These are phyloP conservation scores for Megaustenia siamemsis DNA, from an alignment of 2,888 invertebrate species.

Conservation along the genomic window DNA sequence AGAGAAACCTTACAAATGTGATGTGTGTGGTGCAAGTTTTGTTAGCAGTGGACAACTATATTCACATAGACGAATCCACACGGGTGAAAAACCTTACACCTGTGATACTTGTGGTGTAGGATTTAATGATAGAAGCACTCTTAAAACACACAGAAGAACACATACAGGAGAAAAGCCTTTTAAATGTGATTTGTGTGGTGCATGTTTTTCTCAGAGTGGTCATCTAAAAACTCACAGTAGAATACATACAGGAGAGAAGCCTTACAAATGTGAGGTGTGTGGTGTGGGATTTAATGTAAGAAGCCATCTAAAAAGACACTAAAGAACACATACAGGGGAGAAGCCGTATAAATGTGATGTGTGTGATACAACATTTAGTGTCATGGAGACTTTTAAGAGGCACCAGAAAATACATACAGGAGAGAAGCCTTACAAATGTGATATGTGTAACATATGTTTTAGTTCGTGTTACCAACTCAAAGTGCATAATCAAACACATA, in stretches of 20 bases:
- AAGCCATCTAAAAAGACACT: not conserved
- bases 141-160: slow-evolving; percentile 6
- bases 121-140: slow-evolving; percentile 6
- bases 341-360: slow-evolving; percentile 14
- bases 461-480: not conserved
- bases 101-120: too few relatives aligned
- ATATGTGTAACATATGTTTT: not conserved
- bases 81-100: too few relatives aligned
- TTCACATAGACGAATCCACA: too few relatives aligned
- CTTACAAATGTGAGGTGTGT: slow-evolving; percentile 36
- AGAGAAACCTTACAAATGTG: too few relatives aligned
- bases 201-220: slow-evolving; percentile 14
- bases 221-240: slow-evolving; percentile 9
- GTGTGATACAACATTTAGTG: slow-evolving; percentile 2
- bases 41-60: too few relatives aligned
- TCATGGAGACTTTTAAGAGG: not conserved
- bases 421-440: slow-evolving; percentile 17
- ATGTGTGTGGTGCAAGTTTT: too few relatives aligned
- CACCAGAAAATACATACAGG: slow-evolving; percentile 16
- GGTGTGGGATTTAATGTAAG: not conserved
- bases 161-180: slow-evolving; percentile 31
- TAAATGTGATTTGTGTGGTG: slow-evolving; percentile 17
- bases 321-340: not conserved
- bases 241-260: slow-evolving; percentile 20
- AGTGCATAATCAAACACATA: slow-evolving; percentile 23